A percentile compares a stretch with the other conserved stretches of the same genome.
Conservation (phyloP, 2,113 vertebrate genomes). For the Sclerurus mexicanus region DNA sequence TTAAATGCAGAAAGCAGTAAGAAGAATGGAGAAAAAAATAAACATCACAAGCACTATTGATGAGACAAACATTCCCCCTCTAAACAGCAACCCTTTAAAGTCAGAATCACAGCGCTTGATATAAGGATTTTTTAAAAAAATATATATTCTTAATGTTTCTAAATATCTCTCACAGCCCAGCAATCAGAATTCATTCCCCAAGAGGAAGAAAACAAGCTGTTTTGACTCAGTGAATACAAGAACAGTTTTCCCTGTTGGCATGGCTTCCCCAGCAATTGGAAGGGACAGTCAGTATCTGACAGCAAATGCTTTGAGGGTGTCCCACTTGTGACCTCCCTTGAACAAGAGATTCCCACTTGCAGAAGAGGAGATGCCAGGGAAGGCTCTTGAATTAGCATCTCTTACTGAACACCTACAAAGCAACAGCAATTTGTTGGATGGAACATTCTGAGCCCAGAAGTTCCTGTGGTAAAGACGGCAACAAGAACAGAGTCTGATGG, state of each 20-base stretch:
- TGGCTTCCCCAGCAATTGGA: background rate
- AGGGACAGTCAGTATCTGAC: background rate
- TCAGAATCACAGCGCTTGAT: background rate
- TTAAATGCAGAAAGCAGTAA: background rate
- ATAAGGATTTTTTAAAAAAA: rapidly evolving
- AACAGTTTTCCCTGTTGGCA: background rate
- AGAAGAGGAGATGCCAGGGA: background rate
- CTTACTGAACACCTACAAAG: background rate
- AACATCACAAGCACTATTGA: background rate
- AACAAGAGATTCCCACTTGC: background rate
- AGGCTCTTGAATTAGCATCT: background rate
- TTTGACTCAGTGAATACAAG: background rate
- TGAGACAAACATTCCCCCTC: background rate
- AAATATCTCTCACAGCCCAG: background rate
- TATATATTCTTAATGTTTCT: background rate
- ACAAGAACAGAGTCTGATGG: background rate
- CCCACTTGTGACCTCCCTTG: background rate
- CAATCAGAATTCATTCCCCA: background rate
- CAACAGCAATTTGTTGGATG: background rate
- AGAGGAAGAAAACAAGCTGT: background rate
- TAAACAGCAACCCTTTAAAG: background rate
- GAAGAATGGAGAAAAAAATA: background rate
- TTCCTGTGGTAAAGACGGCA: background rate
- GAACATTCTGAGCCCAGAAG: background rate
- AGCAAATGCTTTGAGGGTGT: background rate